Base-by-base conservation (phyloP, 64 coral and sea anemone genomes). In the Anthopleura sola region DNA sequence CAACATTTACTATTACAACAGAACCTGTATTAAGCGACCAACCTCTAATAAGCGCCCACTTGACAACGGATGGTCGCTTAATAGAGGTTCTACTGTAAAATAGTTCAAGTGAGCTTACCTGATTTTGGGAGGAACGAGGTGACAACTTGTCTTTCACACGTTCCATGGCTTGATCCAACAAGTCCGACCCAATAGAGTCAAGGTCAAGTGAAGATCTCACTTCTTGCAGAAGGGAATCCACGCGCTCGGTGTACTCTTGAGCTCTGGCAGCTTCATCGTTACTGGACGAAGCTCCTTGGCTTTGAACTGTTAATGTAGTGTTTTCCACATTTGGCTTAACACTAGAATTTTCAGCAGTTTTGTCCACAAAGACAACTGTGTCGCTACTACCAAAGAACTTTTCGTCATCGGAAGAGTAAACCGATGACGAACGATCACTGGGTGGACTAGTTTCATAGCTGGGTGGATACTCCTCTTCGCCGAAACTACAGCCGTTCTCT, bases 161-260 rank as follows among this genome's bases (percentile, higher is more conserved):
- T 71, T 91, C 89, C 84, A 91, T 85, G 16, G 89, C 89, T 82
- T 91, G 84, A 62, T 91, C 89, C 75, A 91, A 74, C 55, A 91
- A 81, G 48, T 91, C 89, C 15, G 88, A 90, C 50, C 83, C 88
- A 47, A 86, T 40, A 47, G 78, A 80, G 50, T 91, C 89, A 31
- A 86, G 56, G 39, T 86, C 85, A 7, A 91, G 83, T 24, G 83
- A 86, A 49, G 83, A 80, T 19, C 84, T 84, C 5, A 86, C 89
- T 91, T 91, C 89, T 62, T 78, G 83, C 26, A 91, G 48, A 14
- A 91, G 55, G 34, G 55, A 66, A 69, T 91, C 89, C 49, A 91
- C 74, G 0, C 54, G 51, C 33, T 39, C 51, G 21, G 34, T 58
- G 24, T 56, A 83, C 51, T 49, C 82, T 19, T 81, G 11, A 48